phyloP scores from a whole-genome alignment of 2,113 vertebrate genomes.

The Malurus elegans region DNA sequence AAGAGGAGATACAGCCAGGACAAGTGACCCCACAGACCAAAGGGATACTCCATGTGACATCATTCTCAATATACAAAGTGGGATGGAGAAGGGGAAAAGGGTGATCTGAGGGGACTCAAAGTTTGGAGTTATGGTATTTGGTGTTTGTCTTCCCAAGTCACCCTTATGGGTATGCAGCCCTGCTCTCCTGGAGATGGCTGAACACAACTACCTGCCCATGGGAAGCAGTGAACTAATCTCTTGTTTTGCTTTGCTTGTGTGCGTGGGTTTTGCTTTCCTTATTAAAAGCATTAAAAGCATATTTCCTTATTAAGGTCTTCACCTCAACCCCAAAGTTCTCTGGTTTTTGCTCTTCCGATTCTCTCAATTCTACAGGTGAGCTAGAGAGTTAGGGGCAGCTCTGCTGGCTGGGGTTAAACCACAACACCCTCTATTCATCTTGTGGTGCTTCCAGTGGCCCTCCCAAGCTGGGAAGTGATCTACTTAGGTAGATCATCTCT shows the following conservation, averaged over 20 bases:
- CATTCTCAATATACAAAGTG: neutral
- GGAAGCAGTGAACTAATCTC: neutral
- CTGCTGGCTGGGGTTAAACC: neutral
- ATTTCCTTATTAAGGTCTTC: neutral
- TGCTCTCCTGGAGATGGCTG: neutral
- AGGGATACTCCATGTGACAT: neutral
- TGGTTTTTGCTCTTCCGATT: neutral
- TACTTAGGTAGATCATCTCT: neutral
- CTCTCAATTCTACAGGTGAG: neutral
- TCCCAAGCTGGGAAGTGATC: neutral
- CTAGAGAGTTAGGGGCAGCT: neutral
- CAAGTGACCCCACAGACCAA: neutral
- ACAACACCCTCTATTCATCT: fast-evolving
- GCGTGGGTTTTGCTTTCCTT: neutral
- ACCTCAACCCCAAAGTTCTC: neutral
- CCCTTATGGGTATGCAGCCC: neutral
- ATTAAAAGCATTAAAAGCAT: neutral
- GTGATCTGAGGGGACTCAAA: too few species aligned
- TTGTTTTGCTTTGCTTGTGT: neutral
- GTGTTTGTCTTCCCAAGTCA: neutral
- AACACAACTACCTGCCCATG: neutral
- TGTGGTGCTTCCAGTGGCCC: neutral
- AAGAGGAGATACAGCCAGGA: neutral
- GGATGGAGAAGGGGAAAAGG: neutral
- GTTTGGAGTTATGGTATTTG: neutral